Percentiles rank a stretch among this genome's conserved stretches.
These are phyloP conservation scores for Acronicta alni DNA, from an alignment of 2,888 invertebrate genomes.

Conservation along the genomic window DNA sequence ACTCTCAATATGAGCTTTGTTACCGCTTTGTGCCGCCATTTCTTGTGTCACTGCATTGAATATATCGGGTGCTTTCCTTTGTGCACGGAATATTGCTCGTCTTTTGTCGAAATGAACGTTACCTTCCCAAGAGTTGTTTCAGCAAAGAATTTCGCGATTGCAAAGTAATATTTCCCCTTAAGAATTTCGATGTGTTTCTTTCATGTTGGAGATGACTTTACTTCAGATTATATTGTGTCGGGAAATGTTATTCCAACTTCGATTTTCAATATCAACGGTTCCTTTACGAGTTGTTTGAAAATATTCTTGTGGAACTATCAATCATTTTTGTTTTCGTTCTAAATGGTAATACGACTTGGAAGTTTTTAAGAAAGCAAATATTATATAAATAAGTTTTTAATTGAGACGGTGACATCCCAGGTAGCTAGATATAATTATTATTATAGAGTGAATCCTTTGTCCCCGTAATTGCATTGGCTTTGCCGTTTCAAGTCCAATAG, in stretches of 20 bases:
- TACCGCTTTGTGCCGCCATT: constrained; percentile 86
- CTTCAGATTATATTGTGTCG: constrained; percentile 83
- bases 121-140: constrained; percentile 88
- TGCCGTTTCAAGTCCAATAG: constrained; percentile 85
- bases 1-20: constrained; percentile 88
- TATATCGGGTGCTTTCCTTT: constrained; percentile 88
- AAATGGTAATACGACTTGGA: constrained; percentile 10
- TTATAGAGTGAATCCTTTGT: constrained; percentile 72
- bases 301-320: constrained; percentile 55
- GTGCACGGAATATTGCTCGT: constrained; percentile 88
- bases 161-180: constrained; percentile 89
- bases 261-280: constrained; percentile 71
- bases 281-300: constrained; percentile 61
- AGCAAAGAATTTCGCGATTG: constrained; percentile 87
- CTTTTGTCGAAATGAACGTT: constrained; percentile 88
- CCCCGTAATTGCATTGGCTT: constrained; percentile 81
- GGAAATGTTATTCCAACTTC: constrained; percentile 76
- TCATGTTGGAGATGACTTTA: constrained; percentile 87
- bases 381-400: constrained; percentile 19
- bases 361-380: constrained; percentile 1
- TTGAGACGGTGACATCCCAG: constrained; percentile 9
- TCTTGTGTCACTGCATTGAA: constrained; percentile 89
- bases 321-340: constrained; percentile 54
- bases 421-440: constrained; percentile 52
- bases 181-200: constrained; percentile 88